Conservation (phyloP, 2,797 vertebrate genomes). For the Halcyon badia region DNA sequence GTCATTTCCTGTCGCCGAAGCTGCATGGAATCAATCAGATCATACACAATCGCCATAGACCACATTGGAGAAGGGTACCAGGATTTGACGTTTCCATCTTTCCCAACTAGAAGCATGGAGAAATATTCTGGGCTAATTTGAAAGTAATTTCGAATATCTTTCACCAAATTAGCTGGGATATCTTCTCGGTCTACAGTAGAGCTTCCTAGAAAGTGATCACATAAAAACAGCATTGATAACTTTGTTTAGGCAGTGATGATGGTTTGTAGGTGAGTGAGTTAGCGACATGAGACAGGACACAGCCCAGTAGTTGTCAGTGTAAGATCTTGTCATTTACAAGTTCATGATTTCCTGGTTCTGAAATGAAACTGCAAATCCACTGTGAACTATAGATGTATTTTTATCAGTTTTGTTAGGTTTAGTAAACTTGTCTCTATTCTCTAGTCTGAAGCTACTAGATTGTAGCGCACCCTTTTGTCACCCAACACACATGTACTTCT, state of each 20-base stretch:
- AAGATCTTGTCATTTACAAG: background rate
- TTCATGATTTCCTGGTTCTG: background rate
- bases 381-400: background rate
- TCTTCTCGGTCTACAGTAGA: conserved; percentile 95
- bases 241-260: background rate
- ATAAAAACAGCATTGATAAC: conserved; percentile 13
- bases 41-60: conserved; percentile 98
- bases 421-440: background rate
- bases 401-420: background rate
- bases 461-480: background rate
- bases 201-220: conserved; percentile 84
- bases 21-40: conserved; percentile 99
- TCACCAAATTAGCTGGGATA: conserved; percentile 88
- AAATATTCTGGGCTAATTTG: conserved; percentile 98
- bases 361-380: background rate
- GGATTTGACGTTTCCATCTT: conserved; percentile 98
- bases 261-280: background rate
- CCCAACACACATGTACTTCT: background rate
- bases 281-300: background rate
- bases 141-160: conserved; percentile 98
- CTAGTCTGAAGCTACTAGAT: background rate
- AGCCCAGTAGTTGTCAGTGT: background rate
- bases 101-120: conserved; percentile 98
- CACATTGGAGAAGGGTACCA: conserved; percentile 99
- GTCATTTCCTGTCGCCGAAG: conserved; percentile 98